Base-by-base conservation (phyloP, 1,140 invertebrate species). In the Mya arenaria region DNA sequence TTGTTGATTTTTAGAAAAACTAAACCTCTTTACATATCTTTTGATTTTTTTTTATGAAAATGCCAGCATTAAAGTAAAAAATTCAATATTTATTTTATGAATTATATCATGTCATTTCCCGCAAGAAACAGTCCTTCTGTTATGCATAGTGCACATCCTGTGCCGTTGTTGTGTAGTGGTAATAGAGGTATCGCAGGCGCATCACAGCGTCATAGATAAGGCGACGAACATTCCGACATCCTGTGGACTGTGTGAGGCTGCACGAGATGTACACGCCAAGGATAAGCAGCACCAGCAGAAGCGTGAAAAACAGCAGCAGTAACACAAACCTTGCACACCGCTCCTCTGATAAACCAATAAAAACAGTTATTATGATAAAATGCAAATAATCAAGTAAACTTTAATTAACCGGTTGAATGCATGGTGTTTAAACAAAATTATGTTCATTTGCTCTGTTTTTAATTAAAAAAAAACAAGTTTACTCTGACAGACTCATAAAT, bases 211-310 rank as follows among this genome's bases (percentile, higher is more conserved):
- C 83, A 28, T 86, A 68, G 25, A 87, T 32, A 15, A 81, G 41
- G 17, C 68, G 28, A 17, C 79, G 62, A 62, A 86, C 23, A 13
- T 81, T 82, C 15, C 41, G 52, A 74, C 90, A 91, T 19, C 78
- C 63, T 17, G 30, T 28, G 6, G 83, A 74, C 13, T 58, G 58
- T 1, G 63, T 69, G 5, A 86, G 23, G n/a, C 75, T 83, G 52
- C 90, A 91, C 82, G 85, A 89, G 0, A 91, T 84, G 36, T 85
- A 87, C 5, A 86, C 37, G 10, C 86, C 87, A 15, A 91, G 74
- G 5, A 90, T 58, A 25, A 83, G n/a, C 23, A 90, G 72, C 34
- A 89, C 41, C 36, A 86, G 32, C 32, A 66, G 75, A 48, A 85
- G 86, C 4, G 88, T 78, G 6, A 86, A 37, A 28, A 91, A 84